Evolutionary conservation across 2,888 invertebrate species (phyloP).

Genomic region (Sicus ferrugineus): DNA sequence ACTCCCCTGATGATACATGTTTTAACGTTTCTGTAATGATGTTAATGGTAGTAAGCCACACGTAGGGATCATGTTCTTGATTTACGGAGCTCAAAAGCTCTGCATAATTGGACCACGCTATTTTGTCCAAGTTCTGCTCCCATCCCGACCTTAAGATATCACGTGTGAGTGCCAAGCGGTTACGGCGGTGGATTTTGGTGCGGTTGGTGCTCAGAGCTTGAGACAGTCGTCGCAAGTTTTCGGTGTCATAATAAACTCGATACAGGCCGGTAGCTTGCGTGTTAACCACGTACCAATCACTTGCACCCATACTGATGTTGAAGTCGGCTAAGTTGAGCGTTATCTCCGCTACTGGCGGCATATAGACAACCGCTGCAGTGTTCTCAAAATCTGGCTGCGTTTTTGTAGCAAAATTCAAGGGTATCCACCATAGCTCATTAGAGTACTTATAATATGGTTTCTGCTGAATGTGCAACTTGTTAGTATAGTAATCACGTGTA

Average conservation of each 20-base stretch:
- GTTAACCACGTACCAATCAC: conserved; percentile 48
- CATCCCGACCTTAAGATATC: neutral
- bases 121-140: neutral
- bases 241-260: conserved; percentile 72
- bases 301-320: conserved; percentile 28
- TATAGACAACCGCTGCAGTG: conserved; percentile 37
- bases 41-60: too few relatives aligned
- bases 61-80: neutral
- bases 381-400: conserved; percentile 36
- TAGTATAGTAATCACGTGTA: conserved; percentile 61
- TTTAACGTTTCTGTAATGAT: too few relatives aligned
- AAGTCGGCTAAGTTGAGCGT: conserved; percentile 34
- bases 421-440: conserved; percentile 43
- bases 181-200: neutral
- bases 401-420: conserved; percentile 43
- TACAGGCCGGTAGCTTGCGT: conserved; percentile 58
- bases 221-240: conserved; percentile 71
- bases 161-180: neutral
- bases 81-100: neutral
- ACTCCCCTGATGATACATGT: neutral
- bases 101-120: neutral
- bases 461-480: conserved; percentile 67
- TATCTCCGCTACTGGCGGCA: conserved; percentile 37
- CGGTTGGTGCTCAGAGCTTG: conserved; percentile 66
- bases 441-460: conserved; percentile 14